A percentile compares a stretch with the other conserved stretches of the same genome.
These are phyloP conservation scores for Panopea generosa DNA, from an alignment of 2,888 invertebrate genomes.

Conservation along the genomic window DNA sequence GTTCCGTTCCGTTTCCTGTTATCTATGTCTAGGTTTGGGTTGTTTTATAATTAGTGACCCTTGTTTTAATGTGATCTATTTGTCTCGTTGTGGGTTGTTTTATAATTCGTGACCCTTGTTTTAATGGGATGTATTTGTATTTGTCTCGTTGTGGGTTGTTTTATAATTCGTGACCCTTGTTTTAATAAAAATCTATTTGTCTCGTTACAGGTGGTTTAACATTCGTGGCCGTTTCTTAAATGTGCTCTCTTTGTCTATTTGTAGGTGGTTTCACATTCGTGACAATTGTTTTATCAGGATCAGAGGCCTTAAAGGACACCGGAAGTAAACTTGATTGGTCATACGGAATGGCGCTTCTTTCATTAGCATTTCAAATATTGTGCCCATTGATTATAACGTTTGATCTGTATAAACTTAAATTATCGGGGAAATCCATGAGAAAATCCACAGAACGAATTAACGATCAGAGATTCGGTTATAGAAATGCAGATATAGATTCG, in stretches of 20 bases:
- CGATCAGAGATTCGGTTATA: background rate
- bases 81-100: slow-evolving; percentile 30
- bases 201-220: slow-evolving; percentile 16
- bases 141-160: slow-evolving; percentile 33
- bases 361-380: slow-evolving; percentile 31
- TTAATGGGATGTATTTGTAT: too few relatives aligned
- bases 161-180: too few relatives aligned
- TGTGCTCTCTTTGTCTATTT: too few relatives aligned
- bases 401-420: slow-evolving; percentile 28
- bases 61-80: background rate
- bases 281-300: slow-evolving; percentile 40
- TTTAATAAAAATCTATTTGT: slow-evolving; percentile 6
- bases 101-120: too few relatives aligned
- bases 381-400: slow-evolving; percentile 26
- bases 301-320: slow-evolving; percentile 27
- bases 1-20: too few relatives aligned
- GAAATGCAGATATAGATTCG: background rate
- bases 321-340: slow-evolving; percentile 46
- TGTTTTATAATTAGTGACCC: too few relatives aligned
- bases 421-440: slow-evolving; percentile 35
- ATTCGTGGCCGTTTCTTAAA: too few relatives aligned
- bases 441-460: slow-evolving; percentile 28
- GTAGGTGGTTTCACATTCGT: slow-evolving; percentile 47
- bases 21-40: too few relatives aligned
- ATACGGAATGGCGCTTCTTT: slow-evolving; percentile 37